Evolutionary conservation across 2,113 vertebrate genomes (phyloP).

Genomic region (Dipodomys stephensi): DNA sequence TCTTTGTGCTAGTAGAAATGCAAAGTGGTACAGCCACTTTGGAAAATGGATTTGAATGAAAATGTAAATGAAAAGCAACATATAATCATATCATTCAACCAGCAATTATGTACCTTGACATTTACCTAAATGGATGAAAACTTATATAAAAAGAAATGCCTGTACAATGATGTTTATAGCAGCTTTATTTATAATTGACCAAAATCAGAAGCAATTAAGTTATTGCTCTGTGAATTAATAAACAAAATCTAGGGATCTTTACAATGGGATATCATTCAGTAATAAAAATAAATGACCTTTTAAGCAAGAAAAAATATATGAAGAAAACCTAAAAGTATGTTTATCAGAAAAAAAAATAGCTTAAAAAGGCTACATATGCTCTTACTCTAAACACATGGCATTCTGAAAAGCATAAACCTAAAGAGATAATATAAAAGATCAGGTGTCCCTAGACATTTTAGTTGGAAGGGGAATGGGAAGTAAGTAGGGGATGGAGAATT

Average conservation of each 20-base stretch:
- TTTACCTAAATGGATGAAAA: neutral
- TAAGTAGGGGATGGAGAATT: neutral
- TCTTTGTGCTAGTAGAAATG: neutral
- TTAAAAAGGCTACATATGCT: neutral
- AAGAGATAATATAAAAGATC: neutral
- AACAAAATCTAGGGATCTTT: neutral
- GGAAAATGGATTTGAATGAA: neutral
- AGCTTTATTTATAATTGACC: neutral
- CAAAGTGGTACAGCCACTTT: neutral
- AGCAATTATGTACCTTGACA: neutral
- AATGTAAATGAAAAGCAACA: neutral
- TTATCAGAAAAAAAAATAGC: neutral
- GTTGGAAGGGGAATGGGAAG: neutral
- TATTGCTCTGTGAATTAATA: neutral
- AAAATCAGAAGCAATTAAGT: neutral
- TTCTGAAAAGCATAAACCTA: neutral
- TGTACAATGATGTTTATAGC: neutral
- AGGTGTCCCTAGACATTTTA: neutral
- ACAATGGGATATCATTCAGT: neutral
- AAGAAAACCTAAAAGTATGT: neutral
- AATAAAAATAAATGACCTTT: neutral
- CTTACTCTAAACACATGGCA: neutral
- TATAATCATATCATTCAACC: neutral
- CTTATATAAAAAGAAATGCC: neutral
- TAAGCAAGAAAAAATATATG: neutral